Base-by-base conservation (phyloP, 1,140 invertebrate species). In the Hylyphantes graminicola region DNA sequence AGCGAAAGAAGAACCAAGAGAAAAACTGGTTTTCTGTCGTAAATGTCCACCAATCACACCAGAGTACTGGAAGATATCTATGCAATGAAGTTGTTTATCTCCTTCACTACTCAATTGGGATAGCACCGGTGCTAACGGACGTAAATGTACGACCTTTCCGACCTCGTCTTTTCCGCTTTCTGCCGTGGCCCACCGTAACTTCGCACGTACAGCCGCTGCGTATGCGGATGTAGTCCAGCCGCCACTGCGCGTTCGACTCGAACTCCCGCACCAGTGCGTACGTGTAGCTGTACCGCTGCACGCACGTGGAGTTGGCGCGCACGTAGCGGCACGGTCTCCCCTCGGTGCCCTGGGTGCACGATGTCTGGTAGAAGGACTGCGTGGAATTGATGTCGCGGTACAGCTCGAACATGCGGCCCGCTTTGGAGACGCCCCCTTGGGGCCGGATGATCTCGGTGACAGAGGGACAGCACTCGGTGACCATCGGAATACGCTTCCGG, bases 191-290 rank as follows among this genome's bases (percentile, higher is more conserved):
- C 10, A 57, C 0, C 19, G 59, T 55, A 13, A 95, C 91, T 88
- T 94, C 93, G 89, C 95, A 96, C 86, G 94, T 92, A 90, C 95
- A 96, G 10, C 95, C 95, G 86, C 94, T 94, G 80, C 95, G 92
- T 63, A 96, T 92, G 87, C 91, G 91, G 86, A 96, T 95, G 90
- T 96, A 95, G 89, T 96, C 95, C 88, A 96, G 90, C 75, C 93
- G 93, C 93, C 94, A 95, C 21, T 87, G 88, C 64, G 87, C 84
- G 9, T 92, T 90, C 19, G 90, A 88, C 64, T 88, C 89, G 84
- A 88, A 89, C 67, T 92, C 90, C 64, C 89, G 91, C 48, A 96
- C 93, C 77, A 96, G 91, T 13, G 95, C 95, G 89, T 96, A 97
- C 0, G 93, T 93, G 88, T 94, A 96, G n/a, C 94, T 94, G 89